Conservation (phyloP, 1,140 invertebrate genomes). For the Drosophila melanica region DNA sequence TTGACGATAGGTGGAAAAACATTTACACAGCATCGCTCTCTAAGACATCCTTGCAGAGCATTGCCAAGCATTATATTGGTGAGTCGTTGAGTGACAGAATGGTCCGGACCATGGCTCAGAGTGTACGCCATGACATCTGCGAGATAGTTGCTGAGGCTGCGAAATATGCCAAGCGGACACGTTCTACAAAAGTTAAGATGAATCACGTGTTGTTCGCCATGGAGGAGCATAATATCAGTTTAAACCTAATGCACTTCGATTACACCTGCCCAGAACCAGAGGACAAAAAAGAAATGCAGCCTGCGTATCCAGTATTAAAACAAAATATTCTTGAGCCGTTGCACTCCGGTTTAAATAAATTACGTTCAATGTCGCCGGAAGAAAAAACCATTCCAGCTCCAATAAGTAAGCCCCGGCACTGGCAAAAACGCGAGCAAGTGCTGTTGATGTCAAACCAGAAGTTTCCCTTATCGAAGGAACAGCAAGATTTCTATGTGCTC, state of each 20-base stretch:
- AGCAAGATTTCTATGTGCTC: slow-evolving; percentile 30
- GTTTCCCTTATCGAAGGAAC: slow-evolving; percentile 37
- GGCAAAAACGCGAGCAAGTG: slow-evolving; percentile 28
- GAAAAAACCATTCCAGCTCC: background rate
- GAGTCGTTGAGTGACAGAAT: background rate
- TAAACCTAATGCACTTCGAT: slow-evolving; percentile 7
- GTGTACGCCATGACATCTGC: slow-evolving; percentile 5
- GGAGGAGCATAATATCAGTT: background rate
- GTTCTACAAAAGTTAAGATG: slow-evolving; percentile 1
- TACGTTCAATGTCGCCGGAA: no score
- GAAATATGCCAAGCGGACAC: slow-evolving; percentile 9
- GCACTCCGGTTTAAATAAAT: background rate
- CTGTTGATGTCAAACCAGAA: slow-evolving; percentile 20
- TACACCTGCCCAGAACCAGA: background rate
- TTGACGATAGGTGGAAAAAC: background rate
- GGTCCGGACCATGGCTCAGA: background rate
- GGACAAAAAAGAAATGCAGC: background rate
- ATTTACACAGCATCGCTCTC: slow-evolving; percentile 13
- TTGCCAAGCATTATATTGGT: slow-evolving; percentile 1
- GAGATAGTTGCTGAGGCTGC: background rate
- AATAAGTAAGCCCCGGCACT: background rate
- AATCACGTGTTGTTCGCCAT: slow-evolving; percentile 14
- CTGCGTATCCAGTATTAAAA: no score
- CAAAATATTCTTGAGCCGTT: background rate
- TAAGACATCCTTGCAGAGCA: slow-evolving; percentile 15